phyloP scores from a whole-genome alignment of 2,797 vertebrate species.

The Erethizon dorsatum region DNA sequence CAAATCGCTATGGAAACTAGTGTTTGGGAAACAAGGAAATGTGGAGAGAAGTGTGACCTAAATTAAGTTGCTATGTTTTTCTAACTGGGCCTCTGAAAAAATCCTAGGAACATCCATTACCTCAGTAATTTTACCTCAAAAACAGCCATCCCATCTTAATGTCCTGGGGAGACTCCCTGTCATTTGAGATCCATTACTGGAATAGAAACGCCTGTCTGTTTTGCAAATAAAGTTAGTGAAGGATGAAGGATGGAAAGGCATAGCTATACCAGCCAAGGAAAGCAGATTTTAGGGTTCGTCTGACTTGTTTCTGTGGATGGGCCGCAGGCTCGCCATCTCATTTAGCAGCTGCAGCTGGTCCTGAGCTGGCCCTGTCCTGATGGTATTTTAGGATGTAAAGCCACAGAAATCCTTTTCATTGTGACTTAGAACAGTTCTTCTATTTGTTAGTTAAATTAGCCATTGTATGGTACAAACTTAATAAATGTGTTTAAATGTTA shows the following conservation, averaged over 20 bases:
- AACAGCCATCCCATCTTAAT: background rate
- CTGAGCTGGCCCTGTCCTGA: background rate
- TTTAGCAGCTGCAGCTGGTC: too few relatives aligned
- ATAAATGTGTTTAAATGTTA: background rate
- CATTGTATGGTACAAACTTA: background rate
- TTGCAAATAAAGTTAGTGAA: background rate
- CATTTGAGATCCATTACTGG: background rate
- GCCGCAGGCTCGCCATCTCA: background rate
- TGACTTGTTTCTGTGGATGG: accelerated
- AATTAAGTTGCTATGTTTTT: slow-evolving; percentile 77
- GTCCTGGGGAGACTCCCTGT: background rate
- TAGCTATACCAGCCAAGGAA: background rate
- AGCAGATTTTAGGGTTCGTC: background rate
- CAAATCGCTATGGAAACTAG: slow-evolving; percentile 77
- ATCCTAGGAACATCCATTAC: slow-evolving; percentile 70
- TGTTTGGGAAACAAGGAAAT: slow-evolving; percentile 86
- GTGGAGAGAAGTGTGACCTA: slow-evolving; percentile 82
- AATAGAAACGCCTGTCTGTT: background rate
- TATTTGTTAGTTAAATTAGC: background rate
- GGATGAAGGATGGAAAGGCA: background rate
- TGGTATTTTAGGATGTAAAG: background rate
- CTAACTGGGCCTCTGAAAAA: slow-evolving; percentile 67
- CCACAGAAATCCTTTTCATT: background rate
- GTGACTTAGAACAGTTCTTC: background rate
- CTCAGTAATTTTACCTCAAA: slow-evolving; percentile 51